These are phyloP conservation scores for Prolemur simus DNA, from an alignment of 2,113 vertebrate genomes.

Conservation along the genomic window DNA sequence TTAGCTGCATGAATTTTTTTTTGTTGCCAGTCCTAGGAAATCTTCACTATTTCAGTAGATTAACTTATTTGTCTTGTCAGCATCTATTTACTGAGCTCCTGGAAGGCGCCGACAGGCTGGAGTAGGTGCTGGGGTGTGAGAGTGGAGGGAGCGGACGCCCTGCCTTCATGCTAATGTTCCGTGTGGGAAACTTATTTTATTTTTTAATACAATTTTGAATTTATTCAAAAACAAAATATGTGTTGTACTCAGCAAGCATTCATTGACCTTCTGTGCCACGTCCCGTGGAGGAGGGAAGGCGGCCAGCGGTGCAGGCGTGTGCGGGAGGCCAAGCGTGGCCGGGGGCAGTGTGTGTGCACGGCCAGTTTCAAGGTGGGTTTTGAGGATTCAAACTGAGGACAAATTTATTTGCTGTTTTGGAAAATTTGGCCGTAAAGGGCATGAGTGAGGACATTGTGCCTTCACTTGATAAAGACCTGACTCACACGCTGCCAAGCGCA, in stretches of 20 bases:
- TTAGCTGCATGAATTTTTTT: neutral
- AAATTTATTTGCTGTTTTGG: too few species aligned
- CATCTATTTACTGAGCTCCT: neutral
- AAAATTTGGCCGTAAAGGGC: too few species aligned
- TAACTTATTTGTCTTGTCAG: neutral
- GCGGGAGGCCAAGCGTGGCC: neutral
- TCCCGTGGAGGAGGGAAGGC: accelerated
- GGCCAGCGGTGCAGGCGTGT: accelerated
- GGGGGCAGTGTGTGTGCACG: neutral
- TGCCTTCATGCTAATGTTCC: neutral
- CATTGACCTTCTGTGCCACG: neutral
- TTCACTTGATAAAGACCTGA: too few species aligned
- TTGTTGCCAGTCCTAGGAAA: neutral
- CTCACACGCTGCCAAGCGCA: accelerated
- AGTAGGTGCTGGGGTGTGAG: accelerated
- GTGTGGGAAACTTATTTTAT: neutral
- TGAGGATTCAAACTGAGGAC: too few species aligned
- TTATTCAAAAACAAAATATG: neutral
- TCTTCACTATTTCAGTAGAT: too few species aligned
- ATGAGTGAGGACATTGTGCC: too few species aligned
- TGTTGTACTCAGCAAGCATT: accelerated
- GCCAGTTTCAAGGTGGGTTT: accelerated
- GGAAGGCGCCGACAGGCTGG: neutral
- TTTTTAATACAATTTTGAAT: too few species aligned
- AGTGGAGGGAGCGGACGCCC: neutral